phyloP scores from a whole-genome alignment of 1,140 invertebrate species.

The Diorhabda elongata region DNA sequence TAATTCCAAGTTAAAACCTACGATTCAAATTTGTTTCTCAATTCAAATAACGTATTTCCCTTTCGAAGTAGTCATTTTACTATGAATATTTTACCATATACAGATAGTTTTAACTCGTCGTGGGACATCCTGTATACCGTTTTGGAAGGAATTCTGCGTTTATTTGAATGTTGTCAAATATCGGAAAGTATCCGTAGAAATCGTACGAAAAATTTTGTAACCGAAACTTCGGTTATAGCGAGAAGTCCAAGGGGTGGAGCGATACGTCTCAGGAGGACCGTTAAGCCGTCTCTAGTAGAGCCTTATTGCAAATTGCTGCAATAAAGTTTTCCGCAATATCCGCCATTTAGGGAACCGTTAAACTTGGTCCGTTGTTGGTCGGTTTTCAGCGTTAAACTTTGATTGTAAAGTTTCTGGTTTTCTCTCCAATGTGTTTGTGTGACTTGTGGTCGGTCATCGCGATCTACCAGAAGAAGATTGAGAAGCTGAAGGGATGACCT shows the following conservation, averaged over 20 bases:
- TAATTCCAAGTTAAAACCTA: too few species aligned
- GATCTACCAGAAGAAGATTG: background rate
- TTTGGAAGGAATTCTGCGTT: too few species aligned
- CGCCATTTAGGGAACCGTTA: slow-evolving; percentile 1
- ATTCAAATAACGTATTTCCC: too few species aligned
- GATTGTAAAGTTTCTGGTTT: background rate
- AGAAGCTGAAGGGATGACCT: background rate
- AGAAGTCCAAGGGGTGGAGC: background rate
- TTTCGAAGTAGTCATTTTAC: too few species aligned
- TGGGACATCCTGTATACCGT: too few species aligned
- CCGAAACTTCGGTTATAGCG: too few species aligned
- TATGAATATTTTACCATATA: too few species aligned
- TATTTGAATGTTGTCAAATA: too few species aligned
- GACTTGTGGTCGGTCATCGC: background rate
- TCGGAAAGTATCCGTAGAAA: too few species aligned
- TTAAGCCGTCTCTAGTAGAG: background rate
- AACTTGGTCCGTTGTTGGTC: background rate
- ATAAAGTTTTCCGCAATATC: slow-evolving; percentile 2
- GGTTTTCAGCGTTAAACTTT: background rate
- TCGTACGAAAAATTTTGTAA: too few species aligned
- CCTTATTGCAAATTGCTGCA: slow-evolving; percentile 2
- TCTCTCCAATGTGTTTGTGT: background rate
- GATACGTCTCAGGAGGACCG: background rate
- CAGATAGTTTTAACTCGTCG: too few species aligned
- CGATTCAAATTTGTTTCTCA: too few species aligned